Percentiles rank a stretch among this genome's conserved stretches.
Conservation (phyloP, 2,113 vertebrate genomes). For the Dromiciops gliroides region DNA sequence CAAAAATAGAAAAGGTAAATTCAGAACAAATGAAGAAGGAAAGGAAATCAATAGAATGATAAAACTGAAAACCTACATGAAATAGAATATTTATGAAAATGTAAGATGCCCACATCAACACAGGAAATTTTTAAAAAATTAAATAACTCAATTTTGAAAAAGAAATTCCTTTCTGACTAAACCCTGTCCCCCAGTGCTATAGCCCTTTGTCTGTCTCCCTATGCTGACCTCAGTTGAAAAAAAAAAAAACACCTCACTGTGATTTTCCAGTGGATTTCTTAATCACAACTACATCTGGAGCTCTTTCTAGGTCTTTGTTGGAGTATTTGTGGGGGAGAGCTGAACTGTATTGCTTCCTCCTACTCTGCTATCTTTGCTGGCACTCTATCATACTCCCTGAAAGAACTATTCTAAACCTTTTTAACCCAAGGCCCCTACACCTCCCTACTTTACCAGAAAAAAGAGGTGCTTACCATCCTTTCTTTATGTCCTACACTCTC, state of each 20-base stretch:
- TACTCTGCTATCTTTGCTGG: background rate
- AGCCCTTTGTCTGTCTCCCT: background rate
- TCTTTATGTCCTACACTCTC: too few relatives aligned
- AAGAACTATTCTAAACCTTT: background rate
- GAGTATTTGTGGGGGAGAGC: background rate
- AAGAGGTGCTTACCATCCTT: too few relatives aligned
- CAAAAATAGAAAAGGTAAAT: too few relatives aligned
- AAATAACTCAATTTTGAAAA: background rate
- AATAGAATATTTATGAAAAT: background rate
- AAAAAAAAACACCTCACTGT: background rate
- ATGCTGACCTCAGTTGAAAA: background rate
- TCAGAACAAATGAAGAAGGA: too few relatives aligned
- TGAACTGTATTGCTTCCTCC: background rate
- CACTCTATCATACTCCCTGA: background rate
- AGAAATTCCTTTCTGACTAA: background rate
- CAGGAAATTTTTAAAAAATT: background rate
- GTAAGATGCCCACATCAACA: background rate
- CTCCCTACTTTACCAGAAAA: background rate
- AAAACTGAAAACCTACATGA: background rate
- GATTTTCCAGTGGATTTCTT: background rate
- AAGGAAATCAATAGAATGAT: background rate
- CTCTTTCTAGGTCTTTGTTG: background rate
- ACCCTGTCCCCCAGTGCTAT: background rate
- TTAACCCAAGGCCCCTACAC: background rate
- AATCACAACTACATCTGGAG: background rate